Evolutionary conservation across 92 coral and sea anemone species (phyloP).

Genomic region (Epizoanthus rinbou): DNA sequence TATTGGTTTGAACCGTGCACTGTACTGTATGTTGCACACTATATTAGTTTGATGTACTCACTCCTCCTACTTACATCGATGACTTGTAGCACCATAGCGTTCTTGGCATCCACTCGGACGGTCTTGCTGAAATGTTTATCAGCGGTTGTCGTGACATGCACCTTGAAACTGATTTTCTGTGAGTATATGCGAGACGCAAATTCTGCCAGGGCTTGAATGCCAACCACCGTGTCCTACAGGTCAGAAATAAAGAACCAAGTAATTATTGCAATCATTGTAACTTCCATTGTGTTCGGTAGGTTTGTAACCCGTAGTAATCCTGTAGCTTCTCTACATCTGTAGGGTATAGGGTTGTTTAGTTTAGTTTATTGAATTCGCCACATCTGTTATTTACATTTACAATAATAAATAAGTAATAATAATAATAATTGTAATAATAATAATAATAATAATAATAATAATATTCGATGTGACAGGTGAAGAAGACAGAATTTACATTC

Average conservation of each 20-base stretch:
- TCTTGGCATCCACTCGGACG: constrained; percentile 63
- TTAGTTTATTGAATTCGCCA: no score
- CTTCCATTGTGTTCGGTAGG: no score
- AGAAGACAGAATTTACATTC: no score
- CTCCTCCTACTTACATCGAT: constrained; percentile 66
- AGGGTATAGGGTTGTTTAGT: no score
- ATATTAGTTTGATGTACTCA: neutral
- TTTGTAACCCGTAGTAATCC: no score
- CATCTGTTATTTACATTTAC: no score
- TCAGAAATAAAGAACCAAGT: neutral
- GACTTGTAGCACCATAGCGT: constrained; percentile 85
- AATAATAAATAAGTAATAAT: no score
- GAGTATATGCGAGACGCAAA: constrained; percentile 90
- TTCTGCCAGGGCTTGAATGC: constrained; percentile 95
- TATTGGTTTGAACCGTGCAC: neutral
- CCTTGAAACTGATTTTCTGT: constrained; percentile 63
- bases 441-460: no score
- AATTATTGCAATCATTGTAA: no score
- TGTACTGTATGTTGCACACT: neutral
- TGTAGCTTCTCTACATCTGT: no score
- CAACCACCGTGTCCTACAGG: constrained; percentile 91
- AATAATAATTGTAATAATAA: no score
- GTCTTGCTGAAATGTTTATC: constrained; percentile 64
- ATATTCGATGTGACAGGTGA: no score
- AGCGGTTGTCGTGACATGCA: constrained; percentile 58